Evolutionary conservation across 2,797 vertebrate species (phyloP).

Genomic region (Perodicticus potto): DNA sequence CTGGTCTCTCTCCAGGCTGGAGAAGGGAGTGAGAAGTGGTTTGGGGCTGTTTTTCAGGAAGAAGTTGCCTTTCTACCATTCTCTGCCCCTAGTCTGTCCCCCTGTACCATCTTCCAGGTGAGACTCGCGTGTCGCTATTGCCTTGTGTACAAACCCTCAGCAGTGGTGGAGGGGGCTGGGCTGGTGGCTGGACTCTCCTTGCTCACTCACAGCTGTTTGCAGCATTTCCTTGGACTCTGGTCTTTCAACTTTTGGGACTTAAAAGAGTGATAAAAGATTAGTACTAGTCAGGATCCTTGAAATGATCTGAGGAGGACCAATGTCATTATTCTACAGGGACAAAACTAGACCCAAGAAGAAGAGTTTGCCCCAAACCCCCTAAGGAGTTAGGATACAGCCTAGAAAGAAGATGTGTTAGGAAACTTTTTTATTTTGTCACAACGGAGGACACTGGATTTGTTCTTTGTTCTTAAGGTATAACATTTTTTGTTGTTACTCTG

Average conservation of each 20-base stretch:
- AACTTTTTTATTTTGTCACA: background rate
- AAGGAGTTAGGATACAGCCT: background rate
- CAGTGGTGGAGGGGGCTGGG: background rate
- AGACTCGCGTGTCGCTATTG: background rate
- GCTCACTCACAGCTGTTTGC: background rate
- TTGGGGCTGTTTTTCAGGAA: background rate
- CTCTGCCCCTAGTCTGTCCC: background rate
- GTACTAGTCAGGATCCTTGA: background rate
- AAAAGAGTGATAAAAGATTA: background rate
- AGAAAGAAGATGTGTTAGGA: constrained; percentile 2
- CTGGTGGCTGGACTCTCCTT: background rate
- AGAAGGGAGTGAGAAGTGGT: background rate
- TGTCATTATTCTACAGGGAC: background rate
- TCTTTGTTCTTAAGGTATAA: background rate
- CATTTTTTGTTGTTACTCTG: background rate
- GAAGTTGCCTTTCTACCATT: background rate
- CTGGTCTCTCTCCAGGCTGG: too few relatives aligned
- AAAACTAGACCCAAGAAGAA: background rate
- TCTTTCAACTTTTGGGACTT: background rate
- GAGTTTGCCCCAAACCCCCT: background rate
- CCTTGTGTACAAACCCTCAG: background rate
- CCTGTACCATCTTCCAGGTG: background rate
- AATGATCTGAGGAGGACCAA: background rate
- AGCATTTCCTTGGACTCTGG: background rate
- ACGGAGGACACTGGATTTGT: background rate